These are phyloP conservation scores for Prosapia bicincta DNA, from an alignment of 2,888 invertebrate genomes.

Conservation along the genomic window DNA sequence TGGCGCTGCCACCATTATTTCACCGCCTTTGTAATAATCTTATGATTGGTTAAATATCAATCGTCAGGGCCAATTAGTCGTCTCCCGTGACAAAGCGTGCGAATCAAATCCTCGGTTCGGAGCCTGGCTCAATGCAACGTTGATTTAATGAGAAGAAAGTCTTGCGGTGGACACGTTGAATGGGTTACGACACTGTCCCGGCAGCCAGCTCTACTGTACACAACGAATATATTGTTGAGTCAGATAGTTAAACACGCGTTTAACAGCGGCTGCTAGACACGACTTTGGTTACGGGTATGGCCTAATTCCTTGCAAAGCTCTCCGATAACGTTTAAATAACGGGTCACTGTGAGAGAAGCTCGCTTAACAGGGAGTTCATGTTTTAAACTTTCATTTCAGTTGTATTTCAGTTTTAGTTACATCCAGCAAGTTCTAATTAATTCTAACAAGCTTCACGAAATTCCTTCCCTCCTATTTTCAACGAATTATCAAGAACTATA, in stretches of 20 bases:
- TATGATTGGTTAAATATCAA: background rate
- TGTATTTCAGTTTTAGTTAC: background rate
- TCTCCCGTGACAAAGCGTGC: background rate
- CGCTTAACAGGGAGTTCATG: too few relatives aligned
- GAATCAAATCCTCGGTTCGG: background rate
- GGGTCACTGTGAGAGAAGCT: too few relatives aligned
- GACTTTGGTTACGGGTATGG: background rate
- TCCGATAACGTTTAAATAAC: background rate
- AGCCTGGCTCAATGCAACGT: background rate
- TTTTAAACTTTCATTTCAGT: too few relatives aligned
- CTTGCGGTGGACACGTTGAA: background rate
- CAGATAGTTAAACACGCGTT: too few relatives aligned
- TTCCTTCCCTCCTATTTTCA: too few relatives aligned
- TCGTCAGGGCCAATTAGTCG: background rate
- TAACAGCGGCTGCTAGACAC: background rate
- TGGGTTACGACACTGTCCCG: background rate
- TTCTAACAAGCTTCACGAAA: background rate
- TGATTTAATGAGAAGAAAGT: slow-evolving; percentile 2
- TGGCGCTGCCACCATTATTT: background rate
- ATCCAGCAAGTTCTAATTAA: background rate
- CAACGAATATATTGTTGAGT: background rate
- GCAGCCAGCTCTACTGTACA: background rate
- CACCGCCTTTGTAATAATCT: background rate
- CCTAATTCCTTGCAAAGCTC: background rate
- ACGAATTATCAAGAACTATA: too few relatives aligned